Base-by-base conservation (phyloP, 1,140 invertebrate genomes). In the Hypothenemus hampei region DNA sequence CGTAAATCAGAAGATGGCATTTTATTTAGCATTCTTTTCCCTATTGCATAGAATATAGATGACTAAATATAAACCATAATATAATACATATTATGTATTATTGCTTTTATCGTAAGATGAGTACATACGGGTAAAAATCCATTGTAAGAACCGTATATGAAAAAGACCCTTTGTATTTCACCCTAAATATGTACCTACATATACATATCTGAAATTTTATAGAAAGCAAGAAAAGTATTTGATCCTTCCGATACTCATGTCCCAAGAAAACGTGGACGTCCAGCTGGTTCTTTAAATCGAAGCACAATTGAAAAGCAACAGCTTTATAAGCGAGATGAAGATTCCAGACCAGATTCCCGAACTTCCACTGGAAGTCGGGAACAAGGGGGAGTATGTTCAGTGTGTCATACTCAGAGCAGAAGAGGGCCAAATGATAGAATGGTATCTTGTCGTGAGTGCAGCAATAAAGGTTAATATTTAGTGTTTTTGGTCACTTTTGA, bases 241-340 rank as follows among this genome's bases (percentile, higher is more conserved):
- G 85, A 87, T 70, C 85, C 85, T n/a, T 87, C 84, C 3, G 85
- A 87, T 58, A 85, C 82, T 59, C 81, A 85, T 72, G 68, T 86
- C 4, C 83, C 84, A 4, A 75, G 81, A 67, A 81, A 80, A 68
- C 71, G 84, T 46, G 82, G 84, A 11, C 76, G 82, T 20, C 80
- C 82, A 23, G 70, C 78, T 15, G 75, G 76, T 2, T 77, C 77
- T 15, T 70, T 81, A 6, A 81, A 81, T 58, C 80, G 79, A 68
- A 72, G 74, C 10, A 74, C 77, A 15, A 72, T 78, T 10, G 76
- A 78, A 59, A 79, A 77, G 56, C 58, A 70, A 40, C 43, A 60
- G 15, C 48, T 51, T 7, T 60, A 63, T 29, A 57, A 61, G 2
- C 59, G 37, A 26, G 61, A 61, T 37, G 66, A 65, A 51, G 68